phyloP scores from a whole-genome alignment of 2,888 invertebrate genomes.

The Athrips mouffetella region DNA sequence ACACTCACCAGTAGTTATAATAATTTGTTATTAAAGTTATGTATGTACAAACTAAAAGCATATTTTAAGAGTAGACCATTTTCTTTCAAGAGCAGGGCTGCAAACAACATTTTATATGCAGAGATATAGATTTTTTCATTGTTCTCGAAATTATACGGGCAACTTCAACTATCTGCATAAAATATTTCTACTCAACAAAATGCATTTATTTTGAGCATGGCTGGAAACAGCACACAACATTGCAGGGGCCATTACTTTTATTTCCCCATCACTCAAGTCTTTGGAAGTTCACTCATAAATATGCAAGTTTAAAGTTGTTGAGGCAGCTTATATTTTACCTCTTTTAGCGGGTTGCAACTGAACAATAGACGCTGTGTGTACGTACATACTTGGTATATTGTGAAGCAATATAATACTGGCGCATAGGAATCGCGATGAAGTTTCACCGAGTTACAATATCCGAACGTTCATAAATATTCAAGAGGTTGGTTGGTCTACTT shows the following conservation, averaged over 20 bases:
- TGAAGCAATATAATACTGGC: constrained; percentile 28
- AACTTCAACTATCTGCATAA: too few species aligned
- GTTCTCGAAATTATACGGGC: too few species aligned
- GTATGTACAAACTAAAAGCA: too few species aligned
- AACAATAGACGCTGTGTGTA: constrained; percentile 47
- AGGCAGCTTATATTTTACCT: constrained; percentile 59
- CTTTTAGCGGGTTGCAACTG: constrained; percentile 54
- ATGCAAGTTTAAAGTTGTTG: constrained; percentile 62
- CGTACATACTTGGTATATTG: neutral
- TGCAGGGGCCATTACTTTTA: constrained; percentile 57
- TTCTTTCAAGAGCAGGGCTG: too few species aligned
- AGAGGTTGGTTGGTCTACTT: constrained; percentile 48
- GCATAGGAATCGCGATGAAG: constrained; percentile 51
- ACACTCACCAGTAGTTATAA: too few species aligned
- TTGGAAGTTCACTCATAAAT: constrained; percentile 67
- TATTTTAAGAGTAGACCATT: too few species aligned
- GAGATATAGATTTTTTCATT: too few species aligned
- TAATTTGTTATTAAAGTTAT: too few species aligned
- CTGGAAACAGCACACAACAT: constrained; percentile 31
- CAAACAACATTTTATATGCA: too few species aligned
- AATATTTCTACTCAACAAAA: too few species aligned
- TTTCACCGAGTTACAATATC: constrained; percentile 62
- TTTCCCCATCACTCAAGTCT: constrained; percentile 67
- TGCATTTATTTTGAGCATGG: too few species aligned
- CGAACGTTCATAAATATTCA: constrained; percentile 69